These are phyloP conservation scores for Ditylenchus dipsaci DNA, from an alignment of 1,140 invertebrate genomes.

Conservation along the genomic window DNA sequence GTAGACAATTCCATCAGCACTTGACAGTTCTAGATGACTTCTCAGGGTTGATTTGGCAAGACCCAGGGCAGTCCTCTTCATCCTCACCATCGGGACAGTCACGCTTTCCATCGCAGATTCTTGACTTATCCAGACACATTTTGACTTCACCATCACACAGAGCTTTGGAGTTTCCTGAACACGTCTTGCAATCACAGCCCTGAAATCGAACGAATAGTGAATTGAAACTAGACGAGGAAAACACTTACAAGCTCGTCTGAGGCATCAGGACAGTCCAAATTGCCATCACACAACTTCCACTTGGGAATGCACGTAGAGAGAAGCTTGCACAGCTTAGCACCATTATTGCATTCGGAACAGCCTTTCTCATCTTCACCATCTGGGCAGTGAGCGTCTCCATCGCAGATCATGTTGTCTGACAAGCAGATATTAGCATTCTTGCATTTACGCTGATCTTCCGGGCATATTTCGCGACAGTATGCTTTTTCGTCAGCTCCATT, in stretches of 20 bases:
- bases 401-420: slow-evolving; percentile 27
- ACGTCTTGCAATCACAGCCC: slow-evolving; percentile 37
- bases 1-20: slow-evolving; percentile 20
- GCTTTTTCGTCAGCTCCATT: slow-evolving; percentile 33
- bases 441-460: slow-evolving; percentile 26
- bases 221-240: background rate
- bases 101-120: slow-evolving; percentile 31
- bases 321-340: slow-evolving; percentile 22
- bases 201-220: slow-evolving; percentile 11
- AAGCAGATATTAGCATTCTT: slow-evolving; percentile 23
- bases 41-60: slow-evolving; percentile 4
- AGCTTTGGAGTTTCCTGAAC: slow-evolving; percentile 21
- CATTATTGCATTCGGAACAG: slow-evolving; percentile 26
- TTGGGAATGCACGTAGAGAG: slow-evolving; percentile 28
- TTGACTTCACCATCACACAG: slow-evolving; percentile 29
- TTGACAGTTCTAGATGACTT: background rate
- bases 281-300: slow-evolving; percentile 42
- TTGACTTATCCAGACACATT: slow-evolving; percentile 20
- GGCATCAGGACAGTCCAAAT: slow-evolving; percentile 27
- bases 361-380: slow-evolving; percentile 35
- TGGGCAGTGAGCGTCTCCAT: slow-evolving; percentile 39
- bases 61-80: slow-evolving; percentile 34
- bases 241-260: slow-evolving; percentile 33
- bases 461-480: slow-evolving; percentile 31
- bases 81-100: slow-evolving; percentile 46